Base-by-base conservation (phyloP, 2,888 invertebrate species). In the Hydriomena furcata region DNA sequence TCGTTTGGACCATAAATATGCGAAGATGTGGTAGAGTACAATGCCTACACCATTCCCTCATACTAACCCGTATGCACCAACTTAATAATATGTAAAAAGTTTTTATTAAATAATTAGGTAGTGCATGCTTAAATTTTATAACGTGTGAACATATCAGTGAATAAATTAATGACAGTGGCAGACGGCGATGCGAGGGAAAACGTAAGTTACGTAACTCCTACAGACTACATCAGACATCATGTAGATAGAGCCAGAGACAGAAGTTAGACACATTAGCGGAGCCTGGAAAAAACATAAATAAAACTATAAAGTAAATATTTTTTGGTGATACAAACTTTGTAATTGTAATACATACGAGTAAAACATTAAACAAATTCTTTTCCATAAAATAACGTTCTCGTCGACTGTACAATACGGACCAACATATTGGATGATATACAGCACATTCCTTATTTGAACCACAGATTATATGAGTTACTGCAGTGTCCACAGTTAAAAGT, bases 341-440 rank as follows among this genome's bases (percentile, higher is more conserved):
- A 5, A 23, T n/a, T n/a, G n/a, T n/a, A n/a, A n/a, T 23, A 23
- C 6, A 1, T 30, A 6, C 13, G 13, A 31, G 13, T 6, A 13
- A 31, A 31, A 31, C n/a, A n/a, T 31, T 7, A 3, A 13, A 20
- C 21, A 21, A 44, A 6, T 20, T 45, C 30, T 17, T 25, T 5
- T 6, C 7, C 3, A 13, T 5, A 27, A 7, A 5, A 4, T 2
- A 17, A 17, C 7, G 11, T 34, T 32, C 8, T 44, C 34, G 25
- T 20, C 21, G 13, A 52, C 46, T 28, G 30, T 46, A 41, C 48
- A 44, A 40, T 48, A 31, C 17, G 7, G 23, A 37, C 30, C 43
- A 41, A 61, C 64, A 81, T 83, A 41, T 52, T 36, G 32, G 31
- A 52, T 52, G 87, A 86, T 86, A 85, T 87, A 88, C 75, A 78